A percentile compares a stretch with the other conserved stretches of the same genome.
Evolutionary conservation across 2,888 invertebrate genomes (phyloP).

Genomic region (Cephus pygmeus): DNA sequence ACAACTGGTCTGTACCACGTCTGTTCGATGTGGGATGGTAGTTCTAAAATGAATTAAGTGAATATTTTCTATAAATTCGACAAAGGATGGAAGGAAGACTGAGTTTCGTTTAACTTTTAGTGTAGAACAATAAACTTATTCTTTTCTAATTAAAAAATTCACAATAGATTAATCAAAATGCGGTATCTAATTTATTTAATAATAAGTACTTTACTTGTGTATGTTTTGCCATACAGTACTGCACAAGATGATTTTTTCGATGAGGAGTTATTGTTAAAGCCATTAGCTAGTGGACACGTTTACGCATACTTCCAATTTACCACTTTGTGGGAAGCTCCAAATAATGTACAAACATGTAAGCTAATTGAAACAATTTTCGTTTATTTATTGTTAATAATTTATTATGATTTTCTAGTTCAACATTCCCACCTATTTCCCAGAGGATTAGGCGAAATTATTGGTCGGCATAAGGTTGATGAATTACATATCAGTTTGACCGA

Average conservation of each 20-base stretch:
- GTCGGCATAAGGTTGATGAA: constrained; percentile 87
- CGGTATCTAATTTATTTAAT: neutral
- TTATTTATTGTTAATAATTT: neutral
- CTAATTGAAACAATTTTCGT: constrained; percentile 1
- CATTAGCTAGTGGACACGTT: constrained; percentile 84
- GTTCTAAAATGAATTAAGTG: neutral
- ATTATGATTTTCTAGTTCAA: constrained; percentile 69
- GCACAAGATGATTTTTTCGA: constrained; percentile 76
- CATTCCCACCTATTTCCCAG: constrained; percentile 91
- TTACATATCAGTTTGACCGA: constrained; percentile 92
- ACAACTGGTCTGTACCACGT: no score
- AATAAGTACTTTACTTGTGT: neutral
- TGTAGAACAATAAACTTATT: neutral
- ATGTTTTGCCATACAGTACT: constrained; percentile 19
- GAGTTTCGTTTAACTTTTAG: neutral
- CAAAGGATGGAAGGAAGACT: neutral
- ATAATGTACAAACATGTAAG: constrained; percentile 50
- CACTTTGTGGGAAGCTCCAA: constrained; percentile 75
- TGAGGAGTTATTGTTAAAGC: constrained; percentile 91
- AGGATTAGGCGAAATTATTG: constrained; percentile 87
- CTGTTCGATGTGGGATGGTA: no score
- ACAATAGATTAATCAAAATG: neutral
- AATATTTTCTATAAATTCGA: neutral
- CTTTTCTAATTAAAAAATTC: neutral
- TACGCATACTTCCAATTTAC: constrained; percentile 93